Conservation (phyloP, 2,888 invertebrate genomes). For the Microctonus hyperodae region DNA sequence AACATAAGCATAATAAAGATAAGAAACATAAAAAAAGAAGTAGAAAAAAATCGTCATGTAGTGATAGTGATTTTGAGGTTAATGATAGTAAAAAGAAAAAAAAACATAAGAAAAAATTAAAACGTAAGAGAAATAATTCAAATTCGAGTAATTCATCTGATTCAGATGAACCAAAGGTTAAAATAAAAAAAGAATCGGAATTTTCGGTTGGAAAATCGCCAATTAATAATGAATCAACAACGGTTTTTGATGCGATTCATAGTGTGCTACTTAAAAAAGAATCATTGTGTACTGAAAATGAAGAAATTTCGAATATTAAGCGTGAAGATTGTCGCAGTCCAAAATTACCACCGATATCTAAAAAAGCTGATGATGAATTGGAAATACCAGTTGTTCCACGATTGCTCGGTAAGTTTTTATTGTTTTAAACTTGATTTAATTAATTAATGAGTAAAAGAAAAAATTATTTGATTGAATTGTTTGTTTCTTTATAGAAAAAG, state of each 20-base stretch:
- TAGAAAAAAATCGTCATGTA: not conserved
- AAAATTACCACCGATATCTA: constrained; percentile 54
- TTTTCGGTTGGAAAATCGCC: constrained; percentile 56
- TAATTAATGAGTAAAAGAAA: not conserved
- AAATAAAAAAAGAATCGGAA: constrained; percentile 53
- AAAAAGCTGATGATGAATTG: constrained; percentile 63
- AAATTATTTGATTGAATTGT: not conserved
- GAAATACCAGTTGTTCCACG: constrained; percentile 55
- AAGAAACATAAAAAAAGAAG: constrained; percentile 12
- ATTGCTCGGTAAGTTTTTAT: constrained; percentile 49
- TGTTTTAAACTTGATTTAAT: constrained; percentile 10
- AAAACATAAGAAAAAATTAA: constrained; percentile 59
- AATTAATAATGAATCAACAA: constrained; percentile 37
- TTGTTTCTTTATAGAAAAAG: constrained; percentile 46
- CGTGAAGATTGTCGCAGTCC: constrained; percentile 40
- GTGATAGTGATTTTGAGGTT: not conserved
- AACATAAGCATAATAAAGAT: constrained; percentile 63
- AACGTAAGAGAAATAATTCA: constrained; percentile 55
- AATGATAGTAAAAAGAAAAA: constrained; percentile 48
- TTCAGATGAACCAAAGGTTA: constrained; percentile 43
- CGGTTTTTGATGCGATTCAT: constrained; percentile 20
- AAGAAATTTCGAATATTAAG: constrained; percentile 31
- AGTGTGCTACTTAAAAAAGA: constrained; percentile 46
- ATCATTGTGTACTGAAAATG: constrained; percentile 35
- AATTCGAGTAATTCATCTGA: constrained; percentile 46